Evolutionary conservation across 2,797 vertebrate species (phyloP), one percentile per base, ranked within the genome.

Genomic region (Amblyraja radiata): DNA sequence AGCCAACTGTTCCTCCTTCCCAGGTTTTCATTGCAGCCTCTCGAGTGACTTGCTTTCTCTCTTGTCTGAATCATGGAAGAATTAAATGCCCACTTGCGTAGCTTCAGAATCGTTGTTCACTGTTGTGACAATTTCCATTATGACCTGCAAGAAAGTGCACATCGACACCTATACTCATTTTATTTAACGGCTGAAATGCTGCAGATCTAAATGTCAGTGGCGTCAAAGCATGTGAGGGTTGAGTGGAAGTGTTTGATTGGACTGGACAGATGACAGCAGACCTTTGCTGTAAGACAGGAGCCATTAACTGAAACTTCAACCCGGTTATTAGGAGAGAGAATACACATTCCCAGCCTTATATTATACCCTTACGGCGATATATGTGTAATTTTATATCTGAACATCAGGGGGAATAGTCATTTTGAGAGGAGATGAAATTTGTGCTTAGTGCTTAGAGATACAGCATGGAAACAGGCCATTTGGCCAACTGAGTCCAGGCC

Each of bases 121-220:
- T 65, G 28, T 88, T 68, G n/a, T 68, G 84, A 68, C 84, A 88
- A 68, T 88, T 88, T 68, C 61, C 61, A 65, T 65, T 88, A 68
- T n/a, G 84, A 6, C 14, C 84, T 65, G 32, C 61, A 88, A 14
- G n/a, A 68, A 36, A 88, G 8, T 14, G 9, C n/a, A 32, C 84
- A 32, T 65, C 14, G 21, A 65, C 61, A 32, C 14, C 28, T 32
- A 10, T 18, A 88, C 18, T 68, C n/a, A 88, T 88, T 88, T 88
- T 88, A 36, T 88, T 32, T 36, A 68, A 36, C 65, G 84, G n/a
- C 84, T 32, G 88, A 14, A 65, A 10, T 5, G 61, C 28, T 10
- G n/a, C 21, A 21, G 84, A 32, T 36, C 63, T 32, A 68, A 73
- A 68, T 36, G 84, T 68, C 84, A 88, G 18, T 18, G 65, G 63